Base-by-base conservation (phyloP, 2,113 vertebrate species). In the Heterochromis multidens region DNA sequence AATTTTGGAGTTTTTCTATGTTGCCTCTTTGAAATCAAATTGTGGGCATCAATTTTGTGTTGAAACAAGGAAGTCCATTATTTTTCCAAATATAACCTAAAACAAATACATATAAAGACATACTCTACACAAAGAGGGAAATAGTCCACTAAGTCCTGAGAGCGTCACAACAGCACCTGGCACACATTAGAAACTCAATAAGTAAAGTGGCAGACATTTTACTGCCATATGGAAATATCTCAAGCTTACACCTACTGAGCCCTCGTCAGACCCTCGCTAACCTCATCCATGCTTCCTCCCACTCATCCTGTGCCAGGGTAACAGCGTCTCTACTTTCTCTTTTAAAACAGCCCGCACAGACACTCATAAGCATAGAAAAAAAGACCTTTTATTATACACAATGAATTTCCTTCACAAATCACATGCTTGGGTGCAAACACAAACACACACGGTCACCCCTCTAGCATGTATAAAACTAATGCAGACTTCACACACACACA, bases 161-260 rank as follows among this genome's bases (percentile, higher is more conserved):
- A 87, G 43, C 21, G 16, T 72, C 80, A 52, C 80, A 79, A 62
- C 81, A 87, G 88, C 95, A 96, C 94, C 94, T 96, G 95, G 96
- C 92, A 86, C 90, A 92, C 93, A 96, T 96, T 96, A 96, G 94
- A 95, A 96, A 94, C 93, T 93, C 93, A 95, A 94, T 95, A 96
- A 95, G 95, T 94, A 95, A 96, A 96, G 96, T 96, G 95, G 95
- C 92, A 94, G 95, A 95, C 95, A 93, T 96, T 96, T 96, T 94
- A 96, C 92, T 94, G 93, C 94, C 93, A 95, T 91, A 94, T 96
- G 94, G 96, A 95, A 91, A 95, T 95, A 93, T 95, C 93, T 95
- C 91, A 94, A 91, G 94, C 91, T 91, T 89, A 86, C 84, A 93
- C 93, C 93, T 88, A 91, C 86, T 87, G 92, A 72, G 82, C 83